Evolutionary conservation across 2,797 vertebrate species (phyloP).

Genomic region (Gymnocypris eckloni): DNA sequence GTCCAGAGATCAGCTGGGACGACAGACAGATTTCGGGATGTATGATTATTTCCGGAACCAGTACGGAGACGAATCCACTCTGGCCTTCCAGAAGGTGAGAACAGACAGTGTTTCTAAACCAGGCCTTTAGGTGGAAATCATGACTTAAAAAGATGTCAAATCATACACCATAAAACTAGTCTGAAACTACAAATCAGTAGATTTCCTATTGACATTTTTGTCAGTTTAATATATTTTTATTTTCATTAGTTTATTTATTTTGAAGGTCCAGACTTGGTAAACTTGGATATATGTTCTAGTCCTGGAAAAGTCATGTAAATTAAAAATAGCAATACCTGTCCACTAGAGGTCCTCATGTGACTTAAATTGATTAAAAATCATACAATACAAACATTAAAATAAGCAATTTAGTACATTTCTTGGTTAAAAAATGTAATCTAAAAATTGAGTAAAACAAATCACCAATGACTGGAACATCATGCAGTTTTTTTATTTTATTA

Average conservation of each 20-base stretch:
- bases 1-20: slow-evolving; percentile 94
- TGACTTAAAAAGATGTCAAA: not conserved
- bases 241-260: not conserved
- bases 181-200: not conserved
- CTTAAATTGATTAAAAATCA: not conserved
- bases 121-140: not conserved
- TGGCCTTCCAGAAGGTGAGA: slow-evolving; percentile 95
- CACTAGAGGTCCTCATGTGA: not conserved
- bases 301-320: not conserved
- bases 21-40: slow-evolving; percentile 98
- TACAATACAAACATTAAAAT: not conserved
- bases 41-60: slow-evolving; percentile 97
- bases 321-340: not conserved
- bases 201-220: not conserved
- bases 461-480: not conserved
- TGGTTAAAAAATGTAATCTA: not conserved
- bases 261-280: not conserved
- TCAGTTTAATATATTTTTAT: not conserved
- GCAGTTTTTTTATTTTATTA: not conserved
- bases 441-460: not conserved
- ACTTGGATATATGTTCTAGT: not conserved
- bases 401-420: no score
- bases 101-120: slow-evolving; percentile 44
- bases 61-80: slow-evolving; percentile 93
- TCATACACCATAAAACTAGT: not conserved